phyloP scores from a whole-genome alignment of 2,888 invertebrate species.

The Elysia crispata region DNA sequence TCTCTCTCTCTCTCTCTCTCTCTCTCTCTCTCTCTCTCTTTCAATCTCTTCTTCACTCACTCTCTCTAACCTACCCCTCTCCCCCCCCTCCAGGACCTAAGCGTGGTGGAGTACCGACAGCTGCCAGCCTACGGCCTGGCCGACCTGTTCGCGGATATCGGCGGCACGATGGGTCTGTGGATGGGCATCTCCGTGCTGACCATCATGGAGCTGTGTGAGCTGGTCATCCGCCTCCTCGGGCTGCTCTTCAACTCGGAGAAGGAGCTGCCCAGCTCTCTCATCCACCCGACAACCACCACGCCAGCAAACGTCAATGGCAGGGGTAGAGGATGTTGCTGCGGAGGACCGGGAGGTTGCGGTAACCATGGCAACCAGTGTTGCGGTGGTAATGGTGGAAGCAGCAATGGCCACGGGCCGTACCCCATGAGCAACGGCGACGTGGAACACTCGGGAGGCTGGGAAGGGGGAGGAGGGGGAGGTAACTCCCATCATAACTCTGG shows the following conservation, averaged over 20 bases:
- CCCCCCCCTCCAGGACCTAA: slow-evolving; percentile 60
- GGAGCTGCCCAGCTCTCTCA: slow-evolving; percentile 50
- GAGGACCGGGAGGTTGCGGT: not conserved
- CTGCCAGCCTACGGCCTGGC: slow-evolving; percentile 69
- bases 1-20: too few species aligned
- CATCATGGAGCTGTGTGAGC: slow-evolving; percentile 70
- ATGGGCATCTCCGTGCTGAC: slow-evolving; percentile 74
- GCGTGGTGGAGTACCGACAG: slow-evolving; percentile 70
- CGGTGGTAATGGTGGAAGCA: not conserved
- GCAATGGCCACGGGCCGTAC: not conserved
- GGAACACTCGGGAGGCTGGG: not conserved
- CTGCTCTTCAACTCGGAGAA: slow-evolving; percentile 67
- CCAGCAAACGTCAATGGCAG: not conserved
- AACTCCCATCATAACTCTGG: not conserved
- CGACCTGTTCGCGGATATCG: slow-evolving; percentile 72
- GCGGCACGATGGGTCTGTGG: slow-evolving; percentile 73
- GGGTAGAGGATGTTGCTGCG: slow-evolving; percentile 2
- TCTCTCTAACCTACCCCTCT: not conserved
- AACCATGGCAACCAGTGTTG: not conserved
- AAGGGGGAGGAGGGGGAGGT: not conserved
- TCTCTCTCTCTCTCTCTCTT: too few species aligned
- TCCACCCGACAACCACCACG: slow-evolving; percentile 20
- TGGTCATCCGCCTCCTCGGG: slow-evolving; percentile 63
- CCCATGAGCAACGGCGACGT: slow-evolving; percentile 26
- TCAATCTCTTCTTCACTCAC: too few species aligned